Conservation (phyloP, 2,888 invertebrate species). For the Sphinx pinastri region DNA sequence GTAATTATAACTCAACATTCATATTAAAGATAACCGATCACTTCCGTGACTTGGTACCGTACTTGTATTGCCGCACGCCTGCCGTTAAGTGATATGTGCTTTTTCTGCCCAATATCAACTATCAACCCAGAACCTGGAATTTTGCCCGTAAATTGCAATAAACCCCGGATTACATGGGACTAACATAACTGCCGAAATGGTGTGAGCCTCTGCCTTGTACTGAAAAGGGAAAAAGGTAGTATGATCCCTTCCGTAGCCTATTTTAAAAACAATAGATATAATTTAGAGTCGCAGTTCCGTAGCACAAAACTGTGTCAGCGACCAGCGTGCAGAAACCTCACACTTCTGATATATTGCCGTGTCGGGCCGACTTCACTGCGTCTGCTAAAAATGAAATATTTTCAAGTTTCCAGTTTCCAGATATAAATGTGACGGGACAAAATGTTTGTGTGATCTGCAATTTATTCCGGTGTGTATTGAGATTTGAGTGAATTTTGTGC, state of each 20-base stretch:
- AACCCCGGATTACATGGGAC: too few relatives aligned
- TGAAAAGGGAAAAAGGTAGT: too few relatives aligned
- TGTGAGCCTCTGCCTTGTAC: too few relatives aligned
- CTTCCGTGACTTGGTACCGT: too few relatives aligned
- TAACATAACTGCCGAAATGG: too few relatives aligned
- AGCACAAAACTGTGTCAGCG: constrained; percentile 34
- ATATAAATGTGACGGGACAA: constrained; percentile 8
- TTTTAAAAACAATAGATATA: constrained; percentile 19
- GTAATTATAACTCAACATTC: too few relatives aligned
- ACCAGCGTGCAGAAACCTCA: constrained; percentile 32
- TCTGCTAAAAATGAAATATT: constrained; percentile 30
- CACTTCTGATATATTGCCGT: constrained; percentile 34
- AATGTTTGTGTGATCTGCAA: constrained; percentile 15
- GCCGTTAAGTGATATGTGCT: too few relatives aligned
- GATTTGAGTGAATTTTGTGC: background rate
- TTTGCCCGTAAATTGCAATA: too few relatives aligned
- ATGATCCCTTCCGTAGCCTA: constrained; percentile 5
- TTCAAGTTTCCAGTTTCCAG: constrained; percentile 19
- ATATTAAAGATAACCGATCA: too few relatives aligned
- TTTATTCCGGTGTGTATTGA: constrained; percentile 20
- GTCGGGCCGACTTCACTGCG: constrained; percentile 29
- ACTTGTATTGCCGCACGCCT: too few relatives aligned
- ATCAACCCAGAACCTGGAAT: too few relatives aligned
- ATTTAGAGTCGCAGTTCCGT: constrained; percentile 12
- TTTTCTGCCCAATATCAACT: too few relatives aligned